phyloP scores from a whole-genome alignment of 2,888 invertebrate species.

The Chironomus riparius region DNA sequence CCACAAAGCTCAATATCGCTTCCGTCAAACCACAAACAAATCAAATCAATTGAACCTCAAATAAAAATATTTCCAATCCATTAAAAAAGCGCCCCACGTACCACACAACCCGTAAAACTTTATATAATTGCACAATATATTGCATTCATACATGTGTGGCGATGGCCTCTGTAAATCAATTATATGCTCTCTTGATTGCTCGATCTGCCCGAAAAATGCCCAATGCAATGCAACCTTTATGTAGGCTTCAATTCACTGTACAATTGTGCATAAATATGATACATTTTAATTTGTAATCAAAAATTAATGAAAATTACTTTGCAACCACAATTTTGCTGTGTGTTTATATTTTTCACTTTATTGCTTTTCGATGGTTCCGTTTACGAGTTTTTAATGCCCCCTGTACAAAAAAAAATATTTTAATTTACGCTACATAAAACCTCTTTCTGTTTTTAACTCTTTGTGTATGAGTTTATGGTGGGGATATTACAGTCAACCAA shows the following conservation, averaged over 20 bases:
- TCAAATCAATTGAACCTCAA: too few species aligned
- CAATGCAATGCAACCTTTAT: neutral
- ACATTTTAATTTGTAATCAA: conserved; percentile 23
- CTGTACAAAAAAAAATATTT: neutral
- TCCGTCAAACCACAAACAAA: too few species aligned
- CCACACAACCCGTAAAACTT: neutral
- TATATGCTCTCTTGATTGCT: conserved; percentile 19
- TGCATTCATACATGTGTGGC: neutral
- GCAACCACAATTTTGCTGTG: conserved; percentile 13
- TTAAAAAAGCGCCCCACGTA: too few species aligned
- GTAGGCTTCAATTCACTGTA: neutral
- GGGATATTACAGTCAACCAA: neutral
- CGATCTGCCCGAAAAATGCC: neutral
- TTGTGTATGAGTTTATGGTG: neutral
- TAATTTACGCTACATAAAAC: neutral
- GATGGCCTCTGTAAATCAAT: conserved; percentile 21
- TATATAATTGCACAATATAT: neutral
- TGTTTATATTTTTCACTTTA: conserved; percentile 7
- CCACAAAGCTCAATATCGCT: too few species aligned
- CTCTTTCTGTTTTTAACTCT: neutral
- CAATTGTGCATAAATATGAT: conserved; percentile 2
- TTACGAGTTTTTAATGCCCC: conserved; percentile 6
- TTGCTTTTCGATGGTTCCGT: conserved; percentile 2
- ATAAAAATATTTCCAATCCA: too few species aligned
- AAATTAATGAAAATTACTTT: conserved; percentile 25